Percentiles rank a stretch among this genome's conserved stretches.
These are phyloP conservation scores for Lutraria lutraria DNA, from an alignment of 2,888 invertebrate species.

Conservation along the genomic window DNA sequence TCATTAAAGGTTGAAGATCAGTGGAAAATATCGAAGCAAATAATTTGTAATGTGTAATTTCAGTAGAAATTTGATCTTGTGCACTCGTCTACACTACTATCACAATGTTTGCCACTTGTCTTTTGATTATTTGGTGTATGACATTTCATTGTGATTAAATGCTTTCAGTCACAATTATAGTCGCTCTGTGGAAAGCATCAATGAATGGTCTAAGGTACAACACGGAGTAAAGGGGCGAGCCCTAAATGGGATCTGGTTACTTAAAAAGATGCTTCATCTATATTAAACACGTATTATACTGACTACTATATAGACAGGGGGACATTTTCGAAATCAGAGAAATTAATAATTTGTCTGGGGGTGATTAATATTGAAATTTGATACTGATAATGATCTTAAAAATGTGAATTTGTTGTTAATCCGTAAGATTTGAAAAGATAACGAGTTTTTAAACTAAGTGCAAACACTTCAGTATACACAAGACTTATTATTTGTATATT, in stretches of 20 bases:
- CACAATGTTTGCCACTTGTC: slow-evolving; percentile 50
- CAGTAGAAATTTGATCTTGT: slow-evolving; percentile 67
- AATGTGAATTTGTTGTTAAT: slow-evolving; percentile 34
- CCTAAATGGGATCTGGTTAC: slow-evolving; percentile 49
- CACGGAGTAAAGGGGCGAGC: slow-evolving; percentile 40
- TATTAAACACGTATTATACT: slow-evolving; percentile 53
- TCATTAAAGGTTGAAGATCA: slow-evolving; percentile 55
- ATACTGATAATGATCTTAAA: slow-evolving; percentile 5
- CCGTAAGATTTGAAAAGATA: slow-evolving; percentile 18
- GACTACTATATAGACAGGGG: slow-evolving; percentile 15
- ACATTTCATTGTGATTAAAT: slow-evolving; percentile 59
- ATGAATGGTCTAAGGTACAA: slow-evolving; percentile 46
- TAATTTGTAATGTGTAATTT: slow-evolving; percentile 77
- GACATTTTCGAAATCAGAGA: slow-evolving; percentile 36
- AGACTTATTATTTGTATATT: slow-evolving; percentile 1
- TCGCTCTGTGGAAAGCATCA: slow-evolving; percentile 26
- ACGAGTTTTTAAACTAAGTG: slow-evolving; percentile 27
- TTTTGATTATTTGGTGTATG: slow-evolving; percentile 49
- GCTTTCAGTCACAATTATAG: slow-evolving; percentile 46
- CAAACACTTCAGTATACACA: slow-evolving; percentile 23
- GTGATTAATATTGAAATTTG: slow-evolving; percentile 56
- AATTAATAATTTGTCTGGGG: slow-evolving; percentile 49
- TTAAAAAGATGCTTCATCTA: slow-evolving; percentile 46
- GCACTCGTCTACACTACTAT: slow-evolving; percentile 57
- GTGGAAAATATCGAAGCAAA: slow-evolving; percentile 62